Base-by-base conservation (phyloP, 2,888 invertebrate genomes). In the Lottia scabra region DNA sequence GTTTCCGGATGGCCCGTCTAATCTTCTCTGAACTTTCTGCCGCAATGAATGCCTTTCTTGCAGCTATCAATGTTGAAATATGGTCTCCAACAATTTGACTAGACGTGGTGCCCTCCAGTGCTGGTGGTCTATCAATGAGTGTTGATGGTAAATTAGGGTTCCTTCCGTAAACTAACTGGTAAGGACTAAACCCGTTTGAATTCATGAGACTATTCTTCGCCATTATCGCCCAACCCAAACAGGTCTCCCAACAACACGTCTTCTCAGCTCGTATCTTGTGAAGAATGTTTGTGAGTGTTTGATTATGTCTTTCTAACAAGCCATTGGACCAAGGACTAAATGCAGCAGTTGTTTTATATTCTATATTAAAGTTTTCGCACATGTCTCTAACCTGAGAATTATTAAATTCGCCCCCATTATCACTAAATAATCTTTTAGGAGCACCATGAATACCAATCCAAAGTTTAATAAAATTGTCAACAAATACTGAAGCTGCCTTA, bases 281-380 rank as follows among this genome's bases (percentile, higher is more conserved):
- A 15, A 72, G 23, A 15, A 75, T 72, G 43, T 75, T 66, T 27
- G 73, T 67, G 10, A 73, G 56, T n/a, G 63, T 73, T 48, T 70
- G 70, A 23, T 73, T 73, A 65, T 73, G 75, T n/a, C 66, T 30
- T 44, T 72, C 68, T 13, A 72, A 19, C 26, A 68, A 13, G 23
- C 69, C 68, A 68, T 74, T 65, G 45, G 62, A 66, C 75, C 74
- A 75, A 13, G 75, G 75, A 43, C 72, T 75, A 16, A 43, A 72
- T 0, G 70, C 73, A 56, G 73, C 67, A 19, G 73, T 73, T 12
- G 70, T 70, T 69, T 70, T 69, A 4, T 67, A 48, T 63, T 68
- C 38, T 46, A 67, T 73, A 56, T 71, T 73, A 15, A 68, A 67
- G 38, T 71, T 71, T n/a, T 72, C 69, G 45, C 65, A 45, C 69